Evolutionary conservation across 2,797 vertebrate species (phyloP).

Genomic region (Busarellus nigricollis): DNA sequence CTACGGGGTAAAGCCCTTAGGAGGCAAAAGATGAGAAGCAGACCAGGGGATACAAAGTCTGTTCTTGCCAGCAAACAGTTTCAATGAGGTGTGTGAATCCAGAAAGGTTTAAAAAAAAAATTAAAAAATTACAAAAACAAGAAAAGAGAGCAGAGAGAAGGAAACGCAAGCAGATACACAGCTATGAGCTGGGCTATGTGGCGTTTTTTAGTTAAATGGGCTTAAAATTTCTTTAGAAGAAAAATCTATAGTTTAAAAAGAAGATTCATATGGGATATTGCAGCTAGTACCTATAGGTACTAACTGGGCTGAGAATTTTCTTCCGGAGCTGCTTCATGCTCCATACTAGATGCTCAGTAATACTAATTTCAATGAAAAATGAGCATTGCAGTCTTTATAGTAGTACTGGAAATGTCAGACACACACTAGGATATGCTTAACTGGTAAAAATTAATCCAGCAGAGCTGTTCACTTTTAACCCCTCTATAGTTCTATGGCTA

Average conservation of each 20-base stretch:
- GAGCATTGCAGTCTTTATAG: neutral
- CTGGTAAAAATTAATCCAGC: neutral
- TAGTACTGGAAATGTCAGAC: neutral
- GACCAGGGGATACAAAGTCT: neutral
- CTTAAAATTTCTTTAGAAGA: neutral
- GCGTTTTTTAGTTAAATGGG: neutral
- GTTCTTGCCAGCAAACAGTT: neutral
- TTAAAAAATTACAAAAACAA: fast-evolving
- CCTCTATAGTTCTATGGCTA: neutral
- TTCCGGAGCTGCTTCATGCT: neutral
- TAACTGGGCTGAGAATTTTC: neutral
- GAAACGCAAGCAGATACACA: neutral
- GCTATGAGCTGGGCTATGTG: neutral
- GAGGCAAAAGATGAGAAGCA: neutral
- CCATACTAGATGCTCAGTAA: neutral
- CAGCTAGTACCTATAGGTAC: neutral
- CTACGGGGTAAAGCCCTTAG: neutral
- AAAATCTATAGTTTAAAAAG: neutral
- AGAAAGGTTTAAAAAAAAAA: neutral
- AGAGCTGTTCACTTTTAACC: neutral
- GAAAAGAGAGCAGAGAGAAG: neutral
- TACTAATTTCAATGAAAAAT: neutral
- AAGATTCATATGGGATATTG: neutral
- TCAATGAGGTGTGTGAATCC: neutral
- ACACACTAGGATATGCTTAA: neutral